Conservation (phyloP, 2,888 invertebrate species). For the Sycophila texana region DNA sequence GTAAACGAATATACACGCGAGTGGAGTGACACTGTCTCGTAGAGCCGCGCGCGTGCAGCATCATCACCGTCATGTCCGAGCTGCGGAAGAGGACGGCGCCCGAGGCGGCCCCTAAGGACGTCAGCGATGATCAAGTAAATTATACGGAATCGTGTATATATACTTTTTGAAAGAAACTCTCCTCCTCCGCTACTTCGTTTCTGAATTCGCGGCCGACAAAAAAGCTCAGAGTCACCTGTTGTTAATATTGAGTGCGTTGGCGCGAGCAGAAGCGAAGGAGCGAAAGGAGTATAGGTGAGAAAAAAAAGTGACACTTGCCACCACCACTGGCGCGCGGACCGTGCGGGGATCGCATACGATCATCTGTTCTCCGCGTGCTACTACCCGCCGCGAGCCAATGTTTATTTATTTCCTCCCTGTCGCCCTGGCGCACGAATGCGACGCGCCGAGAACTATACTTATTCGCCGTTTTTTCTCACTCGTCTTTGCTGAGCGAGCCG, state of each 20-base stretch:
- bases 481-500: neutral
- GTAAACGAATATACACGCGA: too few species aligned
- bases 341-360: neutral
- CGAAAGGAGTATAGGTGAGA: neutral
- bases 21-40: constrained; percentile 12
- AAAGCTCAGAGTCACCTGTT: constrained; percentile 50
- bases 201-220: neutral
- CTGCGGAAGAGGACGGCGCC: constrained; percentile 70
- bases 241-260: constrained; percentile 36
- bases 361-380: neutral
- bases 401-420: constrained; percentile 35
- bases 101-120: constrained; percentile 67
- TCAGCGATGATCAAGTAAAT: constrained; percentile 71
- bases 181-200: neutral
- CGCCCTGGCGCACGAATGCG: neutral
- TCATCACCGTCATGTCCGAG: constrained; percentile 77
- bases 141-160: too few species aligned
- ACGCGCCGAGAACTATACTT: neutral
- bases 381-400: constrained; percentile 22
- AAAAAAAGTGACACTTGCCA: constrained; percentile 29
- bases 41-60: constrained; percentile 72
- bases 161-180: too few species aligned
- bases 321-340: constrained; percentile 12
- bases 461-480: neutral
- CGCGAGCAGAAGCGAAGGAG: neutral